Conservation (phyloP, 1,140 invertebrate species). For the Argopecten irradians region DNA sequence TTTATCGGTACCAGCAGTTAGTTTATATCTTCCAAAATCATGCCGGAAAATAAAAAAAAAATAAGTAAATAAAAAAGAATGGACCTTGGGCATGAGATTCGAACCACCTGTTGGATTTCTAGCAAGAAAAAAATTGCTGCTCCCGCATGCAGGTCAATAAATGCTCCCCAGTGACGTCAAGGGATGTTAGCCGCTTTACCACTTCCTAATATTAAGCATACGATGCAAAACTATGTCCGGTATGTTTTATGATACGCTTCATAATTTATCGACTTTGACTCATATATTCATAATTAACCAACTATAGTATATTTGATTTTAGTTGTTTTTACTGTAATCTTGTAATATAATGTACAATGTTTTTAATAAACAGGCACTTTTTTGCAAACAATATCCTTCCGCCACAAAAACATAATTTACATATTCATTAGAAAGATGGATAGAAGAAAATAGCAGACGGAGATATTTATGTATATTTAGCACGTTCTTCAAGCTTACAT, state of each 20-base stretch:
- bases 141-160: too few species aligned
- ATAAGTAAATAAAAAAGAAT: too few species aligned
- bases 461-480: neutral
- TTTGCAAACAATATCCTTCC: neutral
- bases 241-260: neutral
- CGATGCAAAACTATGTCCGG: neutral
- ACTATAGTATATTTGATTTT: neutral
- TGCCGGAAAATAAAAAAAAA: too few species aligned
- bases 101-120: too few species aligned
- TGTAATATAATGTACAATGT: neutral
- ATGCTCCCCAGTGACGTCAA: neutral
- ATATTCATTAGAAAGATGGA: slow-evolving; percentile 21
- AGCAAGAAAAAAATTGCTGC: too few species aligned
- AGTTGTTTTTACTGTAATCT: neutral
- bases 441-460: slow-evolving; percentile 16
- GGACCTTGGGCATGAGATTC: too few species aligned
- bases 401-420: slow-evolving; percentile 22
- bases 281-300: neutral
- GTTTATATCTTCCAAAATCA: too few species aligned
- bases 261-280: neutral
- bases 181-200: neutral
- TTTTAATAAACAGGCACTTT: neutral
- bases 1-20: too few species aligned
- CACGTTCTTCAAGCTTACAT: neutral
- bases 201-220: neutral